A percentile compares a stretch with the other conserved stretches of the same genome.
Evolutionary conservation across 2,888 invertebrate genomes (phyloP).

Genomic region (Caenorhabditis angaria): DNA sequence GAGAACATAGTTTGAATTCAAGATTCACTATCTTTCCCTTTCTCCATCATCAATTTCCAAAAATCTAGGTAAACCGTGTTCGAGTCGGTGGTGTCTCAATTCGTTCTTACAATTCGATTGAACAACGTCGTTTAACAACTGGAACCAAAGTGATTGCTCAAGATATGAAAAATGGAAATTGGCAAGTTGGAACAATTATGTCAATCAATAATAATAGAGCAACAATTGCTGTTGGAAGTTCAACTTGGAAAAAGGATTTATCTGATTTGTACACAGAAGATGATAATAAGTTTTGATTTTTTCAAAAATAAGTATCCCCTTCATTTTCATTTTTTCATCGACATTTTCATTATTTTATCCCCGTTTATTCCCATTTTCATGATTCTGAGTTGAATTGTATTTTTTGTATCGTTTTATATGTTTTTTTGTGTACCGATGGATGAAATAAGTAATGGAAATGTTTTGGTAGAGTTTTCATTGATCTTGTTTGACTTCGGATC

Average conservation of each 20-base stretch:
- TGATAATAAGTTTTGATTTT: background rate
- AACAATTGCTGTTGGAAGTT: constrained; percentile 13
- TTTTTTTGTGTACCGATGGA: no score
- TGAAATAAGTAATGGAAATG: no score
- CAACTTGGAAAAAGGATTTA: constrained; percentile 21
- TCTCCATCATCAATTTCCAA: background rate
- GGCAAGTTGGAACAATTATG: constrained; percentile 20
- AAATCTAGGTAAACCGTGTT: constrained; percentile 12
- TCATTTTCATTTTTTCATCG: no score
- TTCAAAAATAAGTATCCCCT: no score
- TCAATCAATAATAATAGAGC: constrained; percentile 16
- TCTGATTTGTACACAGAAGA: constrained; percentile 32
- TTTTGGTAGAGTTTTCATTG: no score
- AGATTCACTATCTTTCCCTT: no score
- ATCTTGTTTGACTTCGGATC: no score
- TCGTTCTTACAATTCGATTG: constrained; percentile 7
- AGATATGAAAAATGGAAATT: constrained; percentile 32
- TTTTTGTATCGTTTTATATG: no score
- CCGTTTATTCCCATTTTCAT: no score
- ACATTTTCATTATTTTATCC: no score
- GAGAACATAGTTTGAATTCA: background rate
- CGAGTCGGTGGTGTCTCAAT: constrained; percentile 24
- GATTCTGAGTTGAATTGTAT: no score
- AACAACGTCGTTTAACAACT: constrained; percentile 17
- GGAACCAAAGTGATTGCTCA: constrained; percentile 30